phyloP scores from a whole-genome alignment of 2,888 invertebrate genomes.

The Pollenia griseotomentosa region DNA sequence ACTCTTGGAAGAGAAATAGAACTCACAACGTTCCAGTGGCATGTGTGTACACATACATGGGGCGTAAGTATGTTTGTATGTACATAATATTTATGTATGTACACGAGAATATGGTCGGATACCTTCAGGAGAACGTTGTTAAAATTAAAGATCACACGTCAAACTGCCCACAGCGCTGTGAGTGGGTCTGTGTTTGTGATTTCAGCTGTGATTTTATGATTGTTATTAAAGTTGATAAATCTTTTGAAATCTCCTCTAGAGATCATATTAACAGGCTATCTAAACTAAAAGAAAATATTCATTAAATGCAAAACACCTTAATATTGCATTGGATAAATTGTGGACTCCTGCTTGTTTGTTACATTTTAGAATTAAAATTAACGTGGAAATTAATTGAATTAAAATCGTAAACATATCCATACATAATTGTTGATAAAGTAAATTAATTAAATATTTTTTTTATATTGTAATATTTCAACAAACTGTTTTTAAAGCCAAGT shows the following conservation, averaged over 20 bases:
- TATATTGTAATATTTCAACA: too few species aligned
- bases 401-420: background rate
- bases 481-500: too few species aligned
- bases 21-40: conserved; percentile 32
- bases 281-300: conserved; percentile 18
- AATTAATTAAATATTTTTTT: too few species aligned
- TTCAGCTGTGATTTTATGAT: conserved; percentile 51
- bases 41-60: background rate
- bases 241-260: conserved; percentile 43
- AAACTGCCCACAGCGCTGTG: conserved; percentile 48
- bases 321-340: background rate
- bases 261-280: conserved; percentile 43
- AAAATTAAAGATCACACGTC: conserved; percentile 66
- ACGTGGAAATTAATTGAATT: background rate
- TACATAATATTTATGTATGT: background rate
- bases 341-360: background rate
- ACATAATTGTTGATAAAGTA: background rate
- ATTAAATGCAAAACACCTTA: conserved; percentile 23
- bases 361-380: conserved; percentile 1
- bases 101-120: background rate
- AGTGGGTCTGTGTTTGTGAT: conserved; percentile 43
- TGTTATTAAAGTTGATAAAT: conserved; percentile 65
- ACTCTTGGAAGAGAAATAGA: conserved; percentile 14
- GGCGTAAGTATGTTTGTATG: background rate
- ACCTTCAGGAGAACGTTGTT: conserved; percentile 53